Conservation (phyloP, 92 coral and sea anemone species). For the Epizoanthus scotinus region DNA sequence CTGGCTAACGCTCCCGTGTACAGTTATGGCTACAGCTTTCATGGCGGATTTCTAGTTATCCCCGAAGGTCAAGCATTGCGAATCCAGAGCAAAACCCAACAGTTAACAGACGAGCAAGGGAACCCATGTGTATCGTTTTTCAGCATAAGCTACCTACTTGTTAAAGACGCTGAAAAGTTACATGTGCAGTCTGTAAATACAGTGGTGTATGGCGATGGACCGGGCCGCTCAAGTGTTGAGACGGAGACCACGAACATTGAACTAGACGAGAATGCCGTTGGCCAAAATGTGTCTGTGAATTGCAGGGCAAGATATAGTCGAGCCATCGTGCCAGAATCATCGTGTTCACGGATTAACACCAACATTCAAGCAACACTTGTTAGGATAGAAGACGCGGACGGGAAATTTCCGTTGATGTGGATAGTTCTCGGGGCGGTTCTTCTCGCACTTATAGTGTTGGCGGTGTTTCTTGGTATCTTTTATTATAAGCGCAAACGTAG, state of each 20-base stretch:
- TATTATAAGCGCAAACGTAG: too few species aligned
- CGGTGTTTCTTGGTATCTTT: too few species aligned
- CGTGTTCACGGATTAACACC: slow-evolving; percentile 19
- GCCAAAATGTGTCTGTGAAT: slow-evolving; percentile 21
- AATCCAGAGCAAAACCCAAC: slow-evolving; percentile 13
- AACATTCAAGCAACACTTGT: slow-evolving; percentile 12
- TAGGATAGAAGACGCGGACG: background rate
- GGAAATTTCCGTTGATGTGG: too few species aligned
- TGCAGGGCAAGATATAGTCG: slow-evolving; percentile 9
- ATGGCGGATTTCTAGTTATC: slow-evolving; percentile 25
- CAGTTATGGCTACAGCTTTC: slow-evolving; percentile 21
- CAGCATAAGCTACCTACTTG: background rate
- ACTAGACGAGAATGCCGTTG: slow-evolving; percentile 12
- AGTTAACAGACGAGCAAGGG: background rate
- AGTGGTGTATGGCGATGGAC: slow-evolving; percentile 10
- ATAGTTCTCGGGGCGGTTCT: too few species aligned
- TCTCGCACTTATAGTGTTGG: too few species aligned
- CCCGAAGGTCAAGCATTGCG: slow-evolving; percentile 25
- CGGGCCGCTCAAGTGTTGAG: background rate
- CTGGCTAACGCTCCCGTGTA: slow-evolving; percentile 14
- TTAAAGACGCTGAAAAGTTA: background rate
- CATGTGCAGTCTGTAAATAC: background rate
- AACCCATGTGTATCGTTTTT: too few species aligned
- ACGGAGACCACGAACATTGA: slow-evolving; percentile 8
- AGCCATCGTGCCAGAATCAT: background rate